Conservation (phyloP, 2,797 vertebrate species). For the Glossophaga mutica region DNA sequence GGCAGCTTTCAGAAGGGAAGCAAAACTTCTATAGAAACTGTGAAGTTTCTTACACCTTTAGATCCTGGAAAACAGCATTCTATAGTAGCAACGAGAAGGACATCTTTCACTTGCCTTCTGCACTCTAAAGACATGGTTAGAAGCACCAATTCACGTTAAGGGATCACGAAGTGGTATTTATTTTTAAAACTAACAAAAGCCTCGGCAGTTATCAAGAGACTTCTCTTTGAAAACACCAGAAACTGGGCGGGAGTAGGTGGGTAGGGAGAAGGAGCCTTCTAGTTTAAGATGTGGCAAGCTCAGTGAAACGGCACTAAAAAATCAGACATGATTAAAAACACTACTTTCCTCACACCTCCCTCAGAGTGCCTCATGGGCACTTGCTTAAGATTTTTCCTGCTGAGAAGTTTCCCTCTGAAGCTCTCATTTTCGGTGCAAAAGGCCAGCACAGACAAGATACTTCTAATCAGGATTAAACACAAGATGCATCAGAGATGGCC, state of each 20-base stretch:
- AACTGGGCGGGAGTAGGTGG: not conserved
- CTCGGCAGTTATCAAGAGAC: conserved; percentile 27
- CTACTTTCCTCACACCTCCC: not conserved
- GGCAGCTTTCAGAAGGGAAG: not conserved
- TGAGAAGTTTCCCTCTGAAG: not conserved
- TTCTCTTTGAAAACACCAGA: conserved; percentile 42
- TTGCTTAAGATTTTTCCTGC: not conserved
- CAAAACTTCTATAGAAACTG: not conserved
- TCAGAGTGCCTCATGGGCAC: not conserved
- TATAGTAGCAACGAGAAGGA: not conserved
- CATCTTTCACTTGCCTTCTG: not conserved
- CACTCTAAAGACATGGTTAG: not conserved
- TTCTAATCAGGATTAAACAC: conserved; percentile 1
- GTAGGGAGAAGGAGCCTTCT: not conserved
- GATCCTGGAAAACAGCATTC: not conserved
- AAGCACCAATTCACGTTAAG: not conserved
- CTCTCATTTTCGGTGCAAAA: not conserved
- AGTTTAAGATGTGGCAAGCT: conserved; percentile 13
- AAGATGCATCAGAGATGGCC: not conserved
- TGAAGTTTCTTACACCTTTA: conserved; percentile 34
- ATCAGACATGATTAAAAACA: not conserved
- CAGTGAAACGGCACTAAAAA: conserved; percentile 1
- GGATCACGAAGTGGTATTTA: not conserved
- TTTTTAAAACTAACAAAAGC: conserved; percentile 51
- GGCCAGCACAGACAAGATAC: not conserved